These are phyloP conservation scores for Hydrochoerus hydrochaeris DNA, from an alignment of 2,113 vertebrate genomes.

Conservation along the genomic window DNA sequence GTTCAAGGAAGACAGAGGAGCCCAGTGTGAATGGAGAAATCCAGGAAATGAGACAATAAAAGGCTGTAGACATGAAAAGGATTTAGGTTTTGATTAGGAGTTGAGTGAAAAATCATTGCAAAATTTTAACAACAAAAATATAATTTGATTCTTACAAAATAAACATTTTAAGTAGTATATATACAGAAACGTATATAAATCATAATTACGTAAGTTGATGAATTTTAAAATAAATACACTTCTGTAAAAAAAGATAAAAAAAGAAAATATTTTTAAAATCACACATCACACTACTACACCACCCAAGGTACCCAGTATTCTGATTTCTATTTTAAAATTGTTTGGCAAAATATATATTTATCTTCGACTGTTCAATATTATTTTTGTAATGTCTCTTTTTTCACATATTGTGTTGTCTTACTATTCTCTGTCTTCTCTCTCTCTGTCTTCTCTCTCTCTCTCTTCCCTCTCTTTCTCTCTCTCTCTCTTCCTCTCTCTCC, in stretches of 20 bases:
- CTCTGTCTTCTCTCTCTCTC: neutral
- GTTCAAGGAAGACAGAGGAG: constrained; percentile 11
- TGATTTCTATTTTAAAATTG: neutral
- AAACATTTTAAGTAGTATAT: neutral
- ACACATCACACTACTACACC: neutral
- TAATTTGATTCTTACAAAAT: constrained; percentile 7
- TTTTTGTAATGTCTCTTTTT: neutral
- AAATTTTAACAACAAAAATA: constrained; percentile 32
- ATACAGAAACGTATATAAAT: neutral
- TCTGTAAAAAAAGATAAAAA: neutral
- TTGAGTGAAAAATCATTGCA: neutral
- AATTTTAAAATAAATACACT: neutral
- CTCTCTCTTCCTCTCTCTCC: no score
- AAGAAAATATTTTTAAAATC: neutral
- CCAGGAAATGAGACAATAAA: neutral
- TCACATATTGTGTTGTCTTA: neutral
- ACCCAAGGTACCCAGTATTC: neutral
- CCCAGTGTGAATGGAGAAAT: neutral
- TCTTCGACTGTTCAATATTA: neutral
- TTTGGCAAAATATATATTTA: neutral
- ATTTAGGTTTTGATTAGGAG: neutral
- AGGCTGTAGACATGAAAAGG: neutral
- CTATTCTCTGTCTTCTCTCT: no score
- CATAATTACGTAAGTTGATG: neutral
- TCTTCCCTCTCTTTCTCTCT: neutral